phyloP scores from a whole-genome alignment of 2,113 vertebrate species.

The Diadophis punctatus region DNA sequence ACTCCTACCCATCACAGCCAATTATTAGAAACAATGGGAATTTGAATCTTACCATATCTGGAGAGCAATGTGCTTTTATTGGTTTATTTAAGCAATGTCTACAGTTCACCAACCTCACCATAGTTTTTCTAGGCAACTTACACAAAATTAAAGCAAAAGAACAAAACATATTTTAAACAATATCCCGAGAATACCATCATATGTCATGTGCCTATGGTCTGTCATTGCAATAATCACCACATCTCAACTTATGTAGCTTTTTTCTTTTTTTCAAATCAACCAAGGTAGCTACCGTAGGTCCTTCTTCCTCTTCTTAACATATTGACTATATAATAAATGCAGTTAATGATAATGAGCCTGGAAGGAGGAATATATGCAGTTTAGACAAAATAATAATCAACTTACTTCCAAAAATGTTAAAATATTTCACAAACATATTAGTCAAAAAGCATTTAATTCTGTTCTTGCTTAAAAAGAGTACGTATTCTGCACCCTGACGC shows the following conservation, averaged over 20 bases:
- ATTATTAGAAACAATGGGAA: not conserved
- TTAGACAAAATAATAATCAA: not conserved
- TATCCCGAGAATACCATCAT: not conserved
- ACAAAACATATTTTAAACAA: not conserved
- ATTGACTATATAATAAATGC: not conserved
- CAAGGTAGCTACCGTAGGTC: not conserved
- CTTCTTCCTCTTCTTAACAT: not conserved
- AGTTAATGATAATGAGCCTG: not conserved
- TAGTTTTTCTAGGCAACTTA: not conserved
- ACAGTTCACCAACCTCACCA: not conserved
- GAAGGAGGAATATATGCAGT: not conserved
- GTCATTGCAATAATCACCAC: not conserved
- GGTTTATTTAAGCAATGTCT: not conserved
- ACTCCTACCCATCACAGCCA: not conserved
- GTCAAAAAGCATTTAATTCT: not conserved
- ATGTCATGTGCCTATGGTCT: not conserved
- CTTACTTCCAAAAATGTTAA: not conserved
- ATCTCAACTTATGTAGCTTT: not conserved
- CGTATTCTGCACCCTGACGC: not conserved
- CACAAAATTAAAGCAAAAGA: not conserved
- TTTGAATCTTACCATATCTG: not conserved
- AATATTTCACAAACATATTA: not conserved
- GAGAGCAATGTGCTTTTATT: not conserved
- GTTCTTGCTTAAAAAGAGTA: not conserved
- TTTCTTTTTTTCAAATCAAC: not conserved